A percentile compares a stretch with the other conserved stretches of the same genome.
These are phyloP conservation scores for Noctua fimbriata DNA, from an alignment of 2,888 invertebrate species.

Conservation along the genomic window DNA sequence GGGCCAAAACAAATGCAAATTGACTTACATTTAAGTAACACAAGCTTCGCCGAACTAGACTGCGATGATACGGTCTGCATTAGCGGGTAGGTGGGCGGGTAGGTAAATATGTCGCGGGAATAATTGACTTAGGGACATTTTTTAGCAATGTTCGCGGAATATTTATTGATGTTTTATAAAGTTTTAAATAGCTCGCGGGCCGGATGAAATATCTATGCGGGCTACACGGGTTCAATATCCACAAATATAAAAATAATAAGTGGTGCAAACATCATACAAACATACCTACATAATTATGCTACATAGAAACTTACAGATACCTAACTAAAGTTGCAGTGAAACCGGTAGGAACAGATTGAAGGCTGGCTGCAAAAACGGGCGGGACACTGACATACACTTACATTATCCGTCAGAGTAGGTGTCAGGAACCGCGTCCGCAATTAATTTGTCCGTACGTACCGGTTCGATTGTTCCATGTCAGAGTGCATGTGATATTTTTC, in stretches of 20 bases:
- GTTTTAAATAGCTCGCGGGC: too few species aligned
- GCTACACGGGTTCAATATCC: neutral
- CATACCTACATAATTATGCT: too few species aligned
- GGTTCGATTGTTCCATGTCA: neutral
- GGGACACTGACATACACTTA: neutral
- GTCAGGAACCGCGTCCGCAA: neutral
- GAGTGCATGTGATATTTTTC: neutral
- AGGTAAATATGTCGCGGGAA: too few species aligned
- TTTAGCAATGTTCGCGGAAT: too few species aligned
- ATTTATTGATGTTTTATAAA: too few species aligned
- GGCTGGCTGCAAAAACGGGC: neutral
- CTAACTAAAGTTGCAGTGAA: neutral
- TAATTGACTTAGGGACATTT: too few species aligned
- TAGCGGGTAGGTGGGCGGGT: too few species aligned
- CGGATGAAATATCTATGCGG: too few species aligned
- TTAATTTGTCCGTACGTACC: neutral
- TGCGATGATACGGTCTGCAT: too few species aligned
- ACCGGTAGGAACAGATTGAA: neutral
- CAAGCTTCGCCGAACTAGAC: too few species aligned
- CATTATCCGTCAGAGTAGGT: neutral
- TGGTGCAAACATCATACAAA: neutral
- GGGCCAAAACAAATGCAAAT: too few species aligned
- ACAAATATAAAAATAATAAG: neutral
- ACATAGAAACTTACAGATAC: neutral
- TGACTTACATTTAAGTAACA: too few species aligned